These are phyloP conservation scores for Sporophila hypoxantha DNA, from an alignment of 2,113 vertebrate species.

Conservation along the genomic window DNA sequence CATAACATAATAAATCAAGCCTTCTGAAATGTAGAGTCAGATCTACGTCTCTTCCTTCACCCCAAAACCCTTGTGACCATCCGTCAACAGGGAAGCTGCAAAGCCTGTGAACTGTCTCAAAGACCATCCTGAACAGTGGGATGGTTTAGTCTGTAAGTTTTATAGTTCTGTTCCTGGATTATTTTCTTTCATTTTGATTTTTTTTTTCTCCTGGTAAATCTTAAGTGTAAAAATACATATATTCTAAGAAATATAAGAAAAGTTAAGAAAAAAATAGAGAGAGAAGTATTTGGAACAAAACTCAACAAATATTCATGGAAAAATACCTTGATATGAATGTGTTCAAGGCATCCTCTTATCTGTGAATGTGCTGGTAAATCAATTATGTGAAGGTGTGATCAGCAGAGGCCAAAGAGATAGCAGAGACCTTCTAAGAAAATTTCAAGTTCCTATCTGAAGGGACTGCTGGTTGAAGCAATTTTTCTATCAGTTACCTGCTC, in stretches of 20 bases:
- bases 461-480: background rate
- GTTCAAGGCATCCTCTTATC: background rate
- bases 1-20: no score
- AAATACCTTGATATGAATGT: background rate
- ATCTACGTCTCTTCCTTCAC: no score
- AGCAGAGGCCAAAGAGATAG: background rate
- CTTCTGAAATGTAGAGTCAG: no score
- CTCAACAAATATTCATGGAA: background rate
- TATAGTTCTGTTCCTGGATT: background rate
- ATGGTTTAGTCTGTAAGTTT: accelerated
- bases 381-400: background rate
- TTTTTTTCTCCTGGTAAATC: background rate
- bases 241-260: no score
- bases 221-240: background rate
- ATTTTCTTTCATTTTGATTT: background rate
- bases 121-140: background rate
- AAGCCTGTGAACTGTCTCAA: background rate
- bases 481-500: background rate
- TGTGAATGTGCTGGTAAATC: background rate
- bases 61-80: no score
- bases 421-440: background rate
- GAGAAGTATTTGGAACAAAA: background rate
- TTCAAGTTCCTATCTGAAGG: background rate
- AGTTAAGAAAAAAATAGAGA: background rate
- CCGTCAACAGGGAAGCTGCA: no score